Evolutionary conservation across 2,797 vertebrate genomes (phyloP).

Genomic region (Enteromius argenteus): DNA sequence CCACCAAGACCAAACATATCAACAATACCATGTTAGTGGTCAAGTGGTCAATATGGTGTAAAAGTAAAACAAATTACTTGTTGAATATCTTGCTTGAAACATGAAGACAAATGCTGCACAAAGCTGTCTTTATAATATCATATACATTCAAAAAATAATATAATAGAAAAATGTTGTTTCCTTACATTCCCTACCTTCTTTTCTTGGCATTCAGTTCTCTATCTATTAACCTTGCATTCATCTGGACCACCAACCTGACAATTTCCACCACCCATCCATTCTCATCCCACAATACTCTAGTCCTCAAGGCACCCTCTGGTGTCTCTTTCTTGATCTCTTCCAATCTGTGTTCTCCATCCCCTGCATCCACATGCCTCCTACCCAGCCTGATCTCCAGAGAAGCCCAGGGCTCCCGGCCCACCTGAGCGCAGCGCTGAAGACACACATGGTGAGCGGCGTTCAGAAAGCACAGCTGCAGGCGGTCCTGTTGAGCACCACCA

Average conservation of each 20-base stretch:
- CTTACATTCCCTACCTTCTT: background rate
- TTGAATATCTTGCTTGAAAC: background rate
- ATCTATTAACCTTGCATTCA: conserved; percentile 20
- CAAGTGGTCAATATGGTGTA: background rate
- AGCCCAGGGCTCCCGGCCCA: conserved; percentile 33
- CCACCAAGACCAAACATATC: background rate
- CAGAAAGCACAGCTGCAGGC: conserved; percentile 49
- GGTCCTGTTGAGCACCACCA: conserved; percentile 52
- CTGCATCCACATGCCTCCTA: conserved; percentile 14
- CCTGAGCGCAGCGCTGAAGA: conserved; percentile 35
- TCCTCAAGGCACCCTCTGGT: background rate
- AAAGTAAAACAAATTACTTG: background rate
- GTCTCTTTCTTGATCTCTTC: conserved; percentile 27
- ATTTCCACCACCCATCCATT: background rate
- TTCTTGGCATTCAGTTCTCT: background rate
- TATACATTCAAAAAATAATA: background rate
- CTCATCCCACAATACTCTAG: conserved; percentile 27
- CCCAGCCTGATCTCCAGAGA: conserved; percentile 40
- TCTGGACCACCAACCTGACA: background rate
- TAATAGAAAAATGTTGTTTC: background rate
- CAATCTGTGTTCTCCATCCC: conserved; percentile 32
- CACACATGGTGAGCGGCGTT: conserved; percentile 32
- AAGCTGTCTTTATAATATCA: background rate
- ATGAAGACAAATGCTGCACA: background rate
- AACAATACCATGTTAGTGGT: background rate